Percentiles rank a stretch among this genome's conserved stretches.
phyloP scores from a whole-genome alignment of 2,797 vertebrate species.

The Cephalopachus bancanus region DNA sequence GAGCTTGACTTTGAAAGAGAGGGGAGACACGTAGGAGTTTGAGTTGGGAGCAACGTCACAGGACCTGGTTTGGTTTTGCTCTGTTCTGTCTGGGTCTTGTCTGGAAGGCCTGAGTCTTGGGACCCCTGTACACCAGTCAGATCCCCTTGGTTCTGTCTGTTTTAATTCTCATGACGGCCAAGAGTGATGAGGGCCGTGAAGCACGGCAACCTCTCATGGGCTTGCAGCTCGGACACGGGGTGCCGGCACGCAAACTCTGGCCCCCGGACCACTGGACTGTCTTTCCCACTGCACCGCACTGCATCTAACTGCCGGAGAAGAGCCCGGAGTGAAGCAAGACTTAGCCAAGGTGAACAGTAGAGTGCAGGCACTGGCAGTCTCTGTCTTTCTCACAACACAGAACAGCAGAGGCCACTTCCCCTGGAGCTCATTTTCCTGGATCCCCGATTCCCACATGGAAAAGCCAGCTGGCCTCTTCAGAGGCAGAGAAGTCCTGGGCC shows the following conservation, averaged over 20 bases:
- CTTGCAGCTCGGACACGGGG: background rate
- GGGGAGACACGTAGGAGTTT: background rate
- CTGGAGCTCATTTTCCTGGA: background rate
- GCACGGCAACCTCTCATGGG: background rate
- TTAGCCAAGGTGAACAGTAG: rapidly evolving
- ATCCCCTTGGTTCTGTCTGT: background rate
- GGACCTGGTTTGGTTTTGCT: background rate
- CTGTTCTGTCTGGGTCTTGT: background rate
- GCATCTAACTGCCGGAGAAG: background rate
- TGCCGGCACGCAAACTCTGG: too few relatives aligned
- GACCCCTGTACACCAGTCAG: background rate
- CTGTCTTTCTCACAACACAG: background rate
- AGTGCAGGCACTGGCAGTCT: background rate
- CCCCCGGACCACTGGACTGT: too few relatives aligned
- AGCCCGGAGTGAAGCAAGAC: rapidly evolving
- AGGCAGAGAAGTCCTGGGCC: too few relatives aligned
- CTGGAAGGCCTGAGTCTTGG: background rate
- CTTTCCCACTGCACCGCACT: too few relatives aligned
- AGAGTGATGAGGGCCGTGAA: background rate
- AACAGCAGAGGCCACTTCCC: background rate
- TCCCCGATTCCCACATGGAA: too few relatives aligned
- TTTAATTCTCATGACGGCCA: background rate
- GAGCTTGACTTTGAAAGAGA: background rate
- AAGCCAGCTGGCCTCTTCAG: rapidly evolving
- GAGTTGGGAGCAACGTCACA: background rate